Base-by-base conservation (phyloP, 1,140 invertebrate species). In the Anoplophora glabripennis region DNA sequence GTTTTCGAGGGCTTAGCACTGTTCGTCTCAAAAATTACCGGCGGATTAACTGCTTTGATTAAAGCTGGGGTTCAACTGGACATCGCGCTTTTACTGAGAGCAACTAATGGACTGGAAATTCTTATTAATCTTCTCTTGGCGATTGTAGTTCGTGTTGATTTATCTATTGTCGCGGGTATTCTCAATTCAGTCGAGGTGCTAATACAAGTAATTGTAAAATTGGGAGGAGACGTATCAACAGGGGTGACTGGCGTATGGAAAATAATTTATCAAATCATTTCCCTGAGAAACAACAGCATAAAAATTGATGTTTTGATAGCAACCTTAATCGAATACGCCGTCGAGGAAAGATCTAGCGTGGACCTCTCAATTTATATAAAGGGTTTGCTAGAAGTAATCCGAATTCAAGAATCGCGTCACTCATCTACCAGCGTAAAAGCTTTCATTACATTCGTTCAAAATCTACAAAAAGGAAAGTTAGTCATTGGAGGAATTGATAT, bases 191-290 rank as follows among this genome's bases (percentile, higher is more conserved):
- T n/a, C 9, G 54, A 47, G 11, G 8, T 4, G 5, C 14, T 47
- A 8, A 14, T 48, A 12, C 17, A 7, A n/a, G 10, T 57, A 1
- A 47, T 57, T 18, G 35, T 48, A 8, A 14, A 57, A 41, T 40
- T 57, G 14, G 54, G 54, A 47, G 54, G 54, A 12, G 15, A 33
- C 15, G 33, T 57, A 5, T 34, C 33, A 10, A 21, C 33, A 1
- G 54, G 54, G 38, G 34, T 48, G 4, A 49, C 34, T 38, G 54
- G 54, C 21, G 17, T 48, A 15, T 28, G 46, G 7, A 57, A 57
- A 41, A 34, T 57, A 15, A 18, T 57, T 38, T n/a, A 11, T 15
- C 3, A 47, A 10, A 37, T 57, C 9, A 10, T 47, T 3, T 3
- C 7, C 1, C 2, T 37, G 5, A 36, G 37, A n/a, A 11, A 34